These are phyloP conservation scores for Drosophila tropicalis DNA, from an alignment of 1,140 invertebrate genomes.

Conservation along the genomic window DNA sequence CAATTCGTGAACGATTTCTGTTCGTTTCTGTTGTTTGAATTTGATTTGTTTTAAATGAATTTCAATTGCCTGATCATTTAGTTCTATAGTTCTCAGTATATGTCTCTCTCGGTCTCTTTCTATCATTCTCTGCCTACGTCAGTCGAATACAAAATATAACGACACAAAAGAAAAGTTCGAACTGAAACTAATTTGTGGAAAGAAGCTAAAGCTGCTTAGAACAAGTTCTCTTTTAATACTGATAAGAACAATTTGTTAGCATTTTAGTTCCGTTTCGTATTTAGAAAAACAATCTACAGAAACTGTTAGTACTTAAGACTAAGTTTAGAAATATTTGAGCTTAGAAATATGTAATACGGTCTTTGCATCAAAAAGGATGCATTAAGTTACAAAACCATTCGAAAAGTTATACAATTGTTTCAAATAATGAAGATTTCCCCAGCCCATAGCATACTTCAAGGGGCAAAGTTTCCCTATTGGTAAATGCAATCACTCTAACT, in stretches of 20 bases:
- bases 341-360: too few species aligned
- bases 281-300: not conserved
- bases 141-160: not conserved
- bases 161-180: not conserved
- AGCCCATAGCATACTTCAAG: too few species aligned
- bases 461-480: too few species aligned
- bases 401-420: too few species aligned
- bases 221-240: not conserved
- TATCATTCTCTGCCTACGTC: not conserved
- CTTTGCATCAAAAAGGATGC: too few species aligned
- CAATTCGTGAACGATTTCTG: constrained; percentile 39
- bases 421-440: too few species aligned
- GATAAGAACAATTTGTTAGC: not conserved
- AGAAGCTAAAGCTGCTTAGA: constrained; percentile 9
- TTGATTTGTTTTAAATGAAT: constrained; percentile 62
- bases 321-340: too few species aligned
- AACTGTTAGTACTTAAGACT: too few species aligned
- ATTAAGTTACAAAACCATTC: too few species aligned
- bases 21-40: constrained; percentile 27
- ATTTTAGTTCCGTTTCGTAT: constrained; percentile 2
- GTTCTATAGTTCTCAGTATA: not conserved
- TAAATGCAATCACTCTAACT: too few species aligned
- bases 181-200: not conserved
- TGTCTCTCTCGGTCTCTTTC: not conserved
- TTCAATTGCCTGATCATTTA: constrained; percentile 41